Evolutionary conservation across 2,113 vertebrate genomes (phyloP), one percentile per base, ranked within the genome.

Genomic region (Strigops habroptila): DNA sequence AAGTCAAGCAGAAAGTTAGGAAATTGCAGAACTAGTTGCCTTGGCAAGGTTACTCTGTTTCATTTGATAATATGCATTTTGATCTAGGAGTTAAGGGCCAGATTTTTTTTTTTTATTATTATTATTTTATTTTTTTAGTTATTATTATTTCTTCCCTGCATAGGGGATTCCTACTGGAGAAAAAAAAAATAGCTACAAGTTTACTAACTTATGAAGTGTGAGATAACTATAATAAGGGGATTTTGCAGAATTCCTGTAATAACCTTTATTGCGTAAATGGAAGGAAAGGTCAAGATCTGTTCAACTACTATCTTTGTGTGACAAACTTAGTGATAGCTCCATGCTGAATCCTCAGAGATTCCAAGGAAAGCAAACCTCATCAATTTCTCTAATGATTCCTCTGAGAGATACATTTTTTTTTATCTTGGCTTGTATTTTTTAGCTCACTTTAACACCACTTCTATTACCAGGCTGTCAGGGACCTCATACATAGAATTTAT

Each of bases 381-480:
- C 97, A 97, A 96, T 98, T 98, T 97, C 88, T 95, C 93, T 98
- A 98, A 98, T 96, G 97, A 97, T 91, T 95, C 94, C 96, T 97
- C 95, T 64, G 86, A 96, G 97, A 96, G 87, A 95, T 73, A 67
- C 85, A 80, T 95, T 81, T 91, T 82, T 80, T 79, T 86, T 87
- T 69, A 13, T 69, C 52, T 68, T 81, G 78, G 73, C 94, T 97
- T 96, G 68, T 97, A 97, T 98, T 98, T 98, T 98, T 98, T 98
- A 98, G 94, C 96, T 94, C 85, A 86, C 92, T 97, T 97, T 96
- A 97, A 96, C 93, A 97, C 90, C 87, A 78, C 94, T 95, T 96
- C 91, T 96, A 96, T 98, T 97, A 97, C 84, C 90, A 81, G 75
- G 30, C 81, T 97, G 94, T 97, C 97, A 97, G 85, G 90, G 86